Percentiles rank a stretch among this genome's conserved stretches.
phyloP scores from a whole-genome alignment of 2,888 invertebrate species.

The Cephus spinipes region DNA sequence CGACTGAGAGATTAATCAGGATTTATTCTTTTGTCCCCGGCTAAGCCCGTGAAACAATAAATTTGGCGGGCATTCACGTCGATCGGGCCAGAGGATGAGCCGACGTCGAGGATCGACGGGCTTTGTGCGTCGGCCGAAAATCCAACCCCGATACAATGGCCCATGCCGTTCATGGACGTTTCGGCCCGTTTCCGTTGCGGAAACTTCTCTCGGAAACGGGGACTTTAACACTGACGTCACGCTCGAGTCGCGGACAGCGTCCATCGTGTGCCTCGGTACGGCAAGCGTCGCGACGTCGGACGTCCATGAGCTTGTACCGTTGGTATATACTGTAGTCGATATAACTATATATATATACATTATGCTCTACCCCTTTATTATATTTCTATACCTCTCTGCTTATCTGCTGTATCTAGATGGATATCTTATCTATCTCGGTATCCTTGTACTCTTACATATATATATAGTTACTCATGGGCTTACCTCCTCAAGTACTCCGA shows the following conservation, averaged over 20 bases:
- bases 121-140: constrained; percentile 49
- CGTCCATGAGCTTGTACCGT: background rate
- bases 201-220: constrained; percentile 57
- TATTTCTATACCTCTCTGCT: background rate
- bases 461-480: no score
- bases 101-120: constrained; percentile 57
- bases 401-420: background rate
- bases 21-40: constrained; percentile 61
- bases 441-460: no score
- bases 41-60: constrained; percentile 63
- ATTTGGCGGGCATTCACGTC: constrained; percentile 60
- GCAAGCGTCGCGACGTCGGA: background rate
- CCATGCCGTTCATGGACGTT: constrained; percentile 46
- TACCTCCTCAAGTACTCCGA: no score
- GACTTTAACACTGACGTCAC: constrained; percentile 55
- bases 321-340: background rate
- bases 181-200: constrained; percentile 56
- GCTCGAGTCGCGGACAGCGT: constrained; percentile 9
- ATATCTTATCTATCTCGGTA: no score
- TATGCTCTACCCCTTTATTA: background rate
- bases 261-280: background rate
- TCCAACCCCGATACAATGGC: constrained; percentile 53
- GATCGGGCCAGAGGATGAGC: constrained; percentile 55
- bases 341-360: background rate
- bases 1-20: constrained; percentile 62